Base-by-base conservation (phyloP, 2,888 invertebrate genomes). In the Agrenia bidenticulata region DNA sequence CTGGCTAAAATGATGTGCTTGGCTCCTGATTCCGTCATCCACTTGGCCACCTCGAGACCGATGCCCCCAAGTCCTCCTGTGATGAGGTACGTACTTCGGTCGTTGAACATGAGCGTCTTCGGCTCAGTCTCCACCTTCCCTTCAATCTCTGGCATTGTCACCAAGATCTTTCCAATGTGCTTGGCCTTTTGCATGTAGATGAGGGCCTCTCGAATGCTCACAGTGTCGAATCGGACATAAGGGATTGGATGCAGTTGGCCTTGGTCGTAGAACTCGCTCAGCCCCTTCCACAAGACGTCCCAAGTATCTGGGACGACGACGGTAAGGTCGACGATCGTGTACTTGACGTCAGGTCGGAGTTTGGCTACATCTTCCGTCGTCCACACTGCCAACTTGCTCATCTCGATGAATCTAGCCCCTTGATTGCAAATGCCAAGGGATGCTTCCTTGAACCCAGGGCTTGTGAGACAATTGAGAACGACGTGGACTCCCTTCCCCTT, bases 1-100 rank as follows among this genome's bases (percentile, higher is more conserved):
- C 72, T 66, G n/a, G 63, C 66, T 9, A 73, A 60, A 21, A 73
- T 67, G 11, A 73, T 26, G 26, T 70, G 53, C 19, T 58, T 60
- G 2, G 68, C 71, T 1, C 71, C 68, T 37, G 49, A 37, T 21
- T 56, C 49, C 4, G 53, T 45, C 62, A 64, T 61, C 67, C 67
- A 67, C 27, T 61, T 41, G 11, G 58, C 60, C 24, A 64, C 61
- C 42, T 51, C 61, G 15, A 61, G 59, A 2, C 67, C 67, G 24
- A 67, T 61, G 9, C 67, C 67, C 1, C 66, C 66, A 26, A 66
- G 32, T 15, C 67, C 67, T 17, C 67, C 67, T 2, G 67, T 67
- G 11, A 67, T 64, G 27, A 64, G 19, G 24, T 67, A 67, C 1
- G 64, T 57, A 11, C 49, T 49, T 19, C 24, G 21, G 1, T n/a